phyloP scores from a whole-genome alignment of 2,888 invertebrate species.

The Abrostola triplasia region DNA sequence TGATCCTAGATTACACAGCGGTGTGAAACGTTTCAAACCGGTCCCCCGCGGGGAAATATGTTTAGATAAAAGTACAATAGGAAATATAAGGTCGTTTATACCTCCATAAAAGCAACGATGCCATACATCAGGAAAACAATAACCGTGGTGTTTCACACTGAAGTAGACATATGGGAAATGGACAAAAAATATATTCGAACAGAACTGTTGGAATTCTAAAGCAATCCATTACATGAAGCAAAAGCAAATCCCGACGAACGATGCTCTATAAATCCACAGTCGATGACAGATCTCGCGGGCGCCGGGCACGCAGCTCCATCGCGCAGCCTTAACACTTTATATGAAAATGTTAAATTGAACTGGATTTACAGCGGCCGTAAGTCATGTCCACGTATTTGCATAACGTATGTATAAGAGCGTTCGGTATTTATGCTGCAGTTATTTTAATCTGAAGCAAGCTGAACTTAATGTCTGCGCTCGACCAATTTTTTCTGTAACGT shows the following conservation, averaged over 20 bases:
- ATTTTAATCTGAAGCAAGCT: conserved; percentile 12
- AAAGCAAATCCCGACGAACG: conserved; percentile 69
- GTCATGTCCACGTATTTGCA: conserved; percentile 50
- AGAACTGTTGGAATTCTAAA: conserved; percentile 59
- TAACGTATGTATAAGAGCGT: conserved; percentile 41
- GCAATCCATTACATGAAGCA: conserved; percentile 65
- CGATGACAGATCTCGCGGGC: conserved; percentile 70
- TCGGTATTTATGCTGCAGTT: conserved; percentile 13
- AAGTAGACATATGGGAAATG: conserved; percentile 59
- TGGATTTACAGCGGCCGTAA: conserved; percentile 65
- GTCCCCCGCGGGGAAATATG: conserved; percentile 17
- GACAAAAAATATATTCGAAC: conserved; percentile 57
- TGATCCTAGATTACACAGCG: conserved; percentile 16
- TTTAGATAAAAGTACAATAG: conserved; percentile 26
- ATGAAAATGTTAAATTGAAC: conserved; percentile 67
- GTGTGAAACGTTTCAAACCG: conserved; percentile 18
- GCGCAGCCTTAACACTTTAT: conserved; percentile 68
- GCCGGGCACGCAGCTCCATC: conserved; percentile 57
- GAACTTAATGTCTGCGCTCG: neutral
- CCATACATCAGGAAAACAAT: conserved; percentile 55
- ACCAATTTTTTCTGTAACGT: too few species aligned
- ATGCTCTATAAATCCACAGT: conserved; percentile 69
- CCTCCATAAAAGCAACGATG: conserved; percentile 46
- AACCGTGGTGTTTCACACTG: conserved; percentile 52
- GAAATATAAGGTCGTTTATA: conserved; percentile 41